Evolutionary conservation across 2,113 vertebrate species (phyloP).

Genomic region (Barnardius zonarius): DNA sequence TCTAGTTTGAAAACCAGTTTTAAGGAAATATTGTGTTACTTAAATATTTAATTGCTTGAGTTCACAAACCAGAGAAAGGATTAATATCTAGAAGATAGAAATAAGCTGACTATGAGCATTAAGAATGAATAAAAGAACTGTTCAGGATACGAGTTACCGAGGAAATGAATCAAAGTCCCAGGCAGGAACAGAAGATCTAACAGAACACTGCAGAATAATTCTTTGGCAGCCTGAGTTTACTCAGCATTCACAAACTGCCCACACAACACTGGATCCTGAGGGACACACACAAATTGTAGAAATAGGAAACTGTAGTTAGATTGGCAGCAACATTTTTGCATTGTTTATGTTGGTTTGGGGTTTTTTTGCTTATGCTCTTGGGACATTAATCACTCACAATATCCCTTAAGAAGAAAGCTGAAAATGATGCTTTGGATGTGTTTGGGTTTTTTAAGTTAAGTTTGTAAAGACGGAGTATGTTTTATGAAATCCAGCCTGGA

Average conservation of each 20-base stretch:
- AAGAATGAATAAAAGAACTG: not conserved
- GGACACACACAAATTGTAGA: not conserved
- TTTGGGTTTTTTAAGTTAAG: not conserved
- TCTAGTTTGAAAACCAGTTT: not conserved
- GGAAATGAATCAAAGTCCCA: not conserved
- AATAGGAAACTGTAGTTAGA: not conserved
- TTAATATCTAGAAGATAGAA: not conserved
- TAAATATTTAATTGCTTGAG: not conserved
- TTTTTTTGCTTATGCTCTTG: not conserved
- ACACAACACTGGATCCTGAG: not conserved
- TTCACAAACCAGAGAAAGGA: not conserved
- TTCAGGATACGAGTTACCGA: not conserved
- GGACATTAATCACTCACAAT: not conserved
- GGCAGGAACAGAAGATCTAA: not conserved
- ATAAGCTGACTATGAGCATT: not conserved
- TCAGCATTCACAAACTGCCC: not conserved
- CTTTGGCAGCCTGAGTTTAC: not conserved
- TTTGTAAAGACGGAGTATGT: not conserved
- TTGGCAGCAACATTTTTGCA: not conserved
- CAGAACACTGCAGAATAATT: not conserved
- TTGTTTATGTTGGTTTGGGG: not conserved
- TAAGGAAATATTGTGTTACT: not conserved
- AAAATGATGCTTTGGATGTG: not conserved
- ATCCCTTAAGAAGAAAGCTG: not conserved
- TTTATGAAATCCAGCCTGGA: not conserved